Evolutionary conservation across 2,113 vertebrate genomes (phyloP), one percentile per base, ranked within the genome.

Genomic region (Notothenia coriiceps): DNA sequence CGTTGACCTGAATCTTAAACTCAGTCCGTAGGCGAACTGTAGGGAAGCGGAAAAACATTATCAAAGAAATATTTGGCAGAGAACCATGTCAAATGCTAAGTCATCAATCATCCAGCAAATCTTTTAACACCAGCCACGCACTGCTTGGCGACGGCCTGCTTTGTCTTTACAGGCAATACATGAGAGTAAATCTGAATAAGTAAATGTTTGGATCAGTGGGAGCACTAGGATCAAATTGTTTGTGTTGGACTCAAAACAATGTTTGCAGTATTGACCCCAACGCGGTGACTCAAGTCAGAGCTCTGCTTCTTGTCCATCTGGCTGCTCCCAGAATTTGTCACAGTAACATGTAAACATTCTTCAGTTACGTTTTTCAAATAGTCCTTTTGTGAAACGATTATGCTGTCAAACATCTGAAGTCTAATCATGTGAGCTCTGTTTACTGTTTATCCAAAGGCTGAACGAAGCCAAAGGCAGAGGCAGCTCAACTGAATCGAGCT

Each of bases 261-360:
- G 86, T 89, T 90, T 89, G 77, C 80, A 70, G 72, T 91, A 89
- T 92, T 92, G 88, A 87, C 88, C 89, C 67, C 15, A 20, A 78
- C 86, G 86, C 59, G 5, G 33, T 12, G 15, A 62, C 78, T 77
- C 80, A 80, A 83, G 68, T 71, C 72, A 74, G 68, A 61, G 69
- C 25, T 77, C 46, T 52, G 64, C 67, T 51, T 70, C 60, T 56
- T 59, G 81, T 76, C 79, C 56, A 74, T 79, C 70, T 80, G 76
- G 54, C 76, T 0, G 0, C 74, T 73, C 33, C 25, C 64, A 50
- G 75, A 85, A 66, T 68, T 40, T 73, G 59, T 78, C 70, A 47
- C 62, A 9, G 20, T 79, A 8, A 82, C 82, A 89, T 60, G 62
- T 49, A 14, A 69, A 10, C 4, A 29, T 79, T 59, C 63, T 46